phyloP scores from a whole-genome alignment of 2,797 vertebrate species.

The Argyrosomus regius region DNA sequence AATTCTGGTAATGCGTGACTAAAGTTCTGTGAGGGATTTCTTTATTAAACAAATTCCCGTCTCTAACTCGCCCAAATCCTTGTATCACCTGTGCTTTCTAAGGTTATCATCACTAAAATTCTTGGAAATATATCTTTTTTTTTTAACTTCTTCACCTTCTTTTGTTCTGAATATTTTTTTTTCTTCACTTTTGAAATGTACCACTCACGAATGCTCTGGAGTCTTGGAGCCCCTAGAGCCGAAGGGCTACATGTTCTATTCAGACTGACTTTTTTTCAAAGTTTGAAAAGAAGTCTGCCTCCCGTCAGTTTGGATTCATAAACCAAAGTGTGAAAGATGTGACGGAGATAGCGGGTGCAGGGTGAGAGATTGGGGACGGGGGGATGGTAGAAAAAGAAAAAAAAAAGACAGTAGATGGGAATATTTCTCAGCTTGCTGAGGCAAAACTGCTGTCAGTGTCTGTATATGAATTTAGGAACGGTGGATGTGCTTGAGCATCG shows the following conservation, averaged over 20 bases:
- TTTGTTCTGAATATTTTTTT: conserved; percentile 47
- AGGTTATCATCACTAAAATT: conserved; percentile 46
- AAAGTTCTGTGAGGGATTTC: conserved; percentile 43
- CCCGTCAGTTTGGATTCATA: conserved; percentile 64
- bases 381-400: too few species aligned
- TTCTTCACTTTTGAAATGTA: conserved; percentile 56
- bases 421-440: conserved; percentile 54
- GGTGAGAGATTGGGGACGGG: conserved; percentile 12
- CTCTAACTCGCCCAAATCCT: conserved; percentile 29
- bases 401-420: conserved; percentile 37
- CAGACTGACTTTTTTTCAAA: conserved; percentile 61
- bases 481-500: conserved; percentile 41
- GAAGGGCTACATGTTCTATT: conserved; percentile 68
- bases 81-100: conserved; percentile 48
- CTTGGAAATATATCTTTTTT: conserved; percentile 18
- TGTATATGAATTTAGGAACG: conserved; percentile 49
- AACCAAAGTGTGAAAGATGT: conserved; percentile 66
- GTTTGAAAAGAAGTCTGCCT: conserved; percentile 66
- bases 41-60: conserved; percentile 47
- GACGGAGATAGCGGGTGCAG: conserved; percentile 49
- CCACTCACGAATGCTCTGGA: conserved; percentile 48
- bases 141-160: conserved; percentile 22
- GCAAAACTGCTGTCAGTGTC: conserved; percentile 43
- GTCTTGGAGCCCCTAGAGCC: conserved; percentile 57
- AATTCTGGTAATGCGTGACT: conserved; percentile 63